These are phyloP conservation scores for Neostethus bicornis DNA, from an alignment of 2,797 vertebrate species.

Conservation along the genomic window DNA sequence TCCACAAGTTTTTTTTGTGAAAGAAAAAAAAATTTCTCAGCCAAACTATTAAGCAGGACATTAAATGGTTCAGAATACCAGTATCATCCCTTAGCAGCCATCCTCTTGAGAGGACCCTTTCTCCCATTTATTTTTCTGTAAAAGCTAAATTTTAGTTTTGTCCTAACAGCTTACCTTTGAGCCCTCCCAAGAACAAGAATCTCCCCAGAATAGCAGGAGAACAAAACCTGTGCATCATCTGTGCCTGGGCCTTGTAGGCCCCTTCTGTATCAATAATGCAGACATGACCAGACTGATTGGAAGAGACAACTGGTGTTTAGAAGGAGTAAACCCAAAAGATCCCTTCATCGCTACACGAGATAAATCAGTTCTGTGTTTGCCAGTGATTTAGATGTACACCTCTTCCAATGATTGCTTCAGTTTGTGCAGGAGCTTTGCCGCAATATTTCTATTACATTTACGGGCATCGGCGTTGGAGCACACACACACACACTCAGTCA, in stretches of 20 bases:
- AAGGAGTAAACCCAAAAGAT: conserved; percentile 80
- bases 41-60: too few species aligned
- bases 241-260: conserved; percentile 73
- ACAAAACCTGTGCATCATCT: conserved; percentile 75
- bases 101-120: conserved; percentile 74
- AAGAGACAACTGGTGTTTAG: conserved; percentile 89
- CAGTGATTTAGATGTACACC: conserved; percentile 85
- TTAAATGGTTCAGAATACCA: too few species aligned
- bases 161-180: conserved; percentile 48
- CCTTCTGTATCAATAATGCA: conserved; percentile 87
- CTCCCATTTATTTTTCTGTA: conserved; percentile 78
- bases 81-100: conserved; percentile 20
- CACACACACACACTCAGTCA: conserved; percentile 37
- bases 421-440: conserved; percentile 38
- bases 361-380: conserved; percentile 78
- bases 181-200: conserved; percentile 39
- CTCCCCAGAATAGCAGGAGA: conserved; percentile 56
- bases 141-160: conserved; percentile 63
- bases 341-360: conserved; percentile 65
- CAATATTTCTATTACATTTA: conserved; percentile 11
- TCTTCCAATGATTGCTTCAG: conserved; percentile 66
- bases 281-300: conserved; percentile 86
- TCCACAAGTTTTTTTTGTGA: too few species aligned
- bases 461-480: conserved; percentile 4
- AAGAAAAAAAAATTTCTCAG: too few species aligned